These are phyloP conservation scores for Chiloscyllium punctatum DNA, from an alignment of 2,797 vertebrate genomes.

Conservation along the genomic window DNA sequence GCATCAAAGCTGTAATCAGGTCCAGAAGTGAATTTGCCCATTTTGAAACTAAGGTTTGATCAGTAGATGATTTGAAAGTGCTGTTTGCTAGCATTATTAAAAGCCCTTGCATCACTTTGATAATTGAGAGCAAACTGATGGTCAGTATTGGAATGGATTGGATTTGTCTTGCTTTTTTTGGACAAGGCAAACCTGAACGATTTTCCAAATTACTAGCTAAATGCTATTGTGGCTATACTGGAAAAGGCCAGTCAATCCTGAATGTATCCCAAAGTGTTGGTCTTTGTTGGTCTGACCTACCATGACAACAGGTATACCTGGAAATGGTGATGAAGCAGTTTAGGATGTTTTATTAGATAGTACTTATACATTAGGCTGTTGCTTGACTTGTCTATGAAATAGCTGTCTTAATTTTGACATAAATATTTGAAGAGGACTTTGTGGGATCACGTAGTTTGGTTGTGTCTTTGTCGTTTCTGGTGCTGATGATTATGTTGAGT, in stretches of 20 bases:
- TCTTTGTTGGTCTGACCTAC: neutral
- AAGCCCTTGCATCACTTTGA: too few species aligned
- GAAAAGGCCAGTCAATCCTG: neutral
- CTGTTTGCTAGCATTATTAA: too few species aligned
- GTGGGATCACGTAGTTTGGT: neutral
- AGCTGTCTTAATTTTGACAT: neutral
- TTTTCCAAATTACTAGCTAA: too few species aligned
- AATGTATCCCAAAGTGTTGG: neutral
- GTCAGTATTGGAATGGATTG: too few species aligned
- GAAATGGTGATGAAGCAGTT: neutral
- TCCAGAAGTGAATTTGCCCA: too few species aligned
- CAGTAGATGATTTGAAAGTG: too few species aligned
- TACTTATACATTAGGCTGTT: neutral
- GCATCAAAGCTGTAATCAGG: too few species aligned
- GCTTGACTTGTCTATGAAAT: neutral
- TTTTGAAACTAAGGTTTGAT: too few species aligned
- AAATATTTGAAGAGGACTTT: neutral
- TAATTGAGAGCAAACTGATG: too few species aligned
- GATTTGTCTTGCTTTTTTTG: too few species aligned
- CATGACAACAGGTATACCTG: neutral
- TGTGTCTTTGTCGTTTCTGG: neutral
- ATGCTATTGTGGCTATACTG: neutral
- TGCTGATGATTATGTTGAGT: neutral
- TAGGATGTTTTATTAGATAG: neutral
- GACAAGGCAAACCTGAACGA: too few species aligned